Conservation (phyloP, 2,888 invertebrate species). For the Chelonus formosanus region DNA sequence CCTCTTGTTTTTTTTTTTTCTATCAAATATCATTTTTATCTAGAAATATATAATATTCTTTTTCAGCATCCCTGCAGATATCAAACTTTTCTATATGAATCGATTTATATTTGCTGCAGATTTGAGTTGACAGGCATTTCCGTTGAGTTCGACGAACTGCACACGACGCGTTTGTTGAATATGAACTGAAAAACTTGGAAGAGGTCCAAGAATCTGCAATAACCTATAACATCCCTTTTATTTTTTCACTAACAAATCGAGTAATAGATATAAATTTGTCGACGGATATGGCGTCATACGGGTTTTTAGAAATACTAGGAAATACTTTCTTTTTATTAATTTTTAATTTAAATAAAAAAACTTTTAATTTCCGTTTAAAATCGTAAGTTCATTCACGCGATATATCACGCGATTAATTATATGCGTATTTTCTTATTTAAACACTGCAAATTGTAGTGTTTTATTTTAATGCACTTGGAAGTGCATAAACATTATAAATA, state of each 20-base stretch:
- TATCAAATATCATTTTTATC: not conserved
- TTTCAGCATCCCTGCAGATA: too few species aligned
- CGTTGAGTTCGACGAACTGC: conserved; percentile 12
- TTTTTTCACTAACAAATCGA: conserved; percentile 10
- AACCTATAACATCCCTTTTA: conserved; percentile 9
- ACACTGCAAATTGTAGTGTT: too few species aligned
- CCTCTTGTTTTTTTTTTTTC: not conserved
- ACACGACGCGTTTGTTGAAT: not conserved
- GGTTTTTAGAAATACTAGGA: not conserved
- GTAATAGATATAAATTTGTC: conserved; percentile 21
- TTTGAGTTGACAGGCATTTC: too few species aligned
- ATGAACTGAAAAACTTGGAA: conserved; percentile 10
- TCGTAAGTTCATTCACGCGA: too few species aligned
- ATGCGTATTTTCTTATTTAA: too few species aligned
- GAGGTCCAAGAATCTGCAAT: conserved; percentile 10
- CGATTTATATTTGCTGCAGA: too few species aligned
- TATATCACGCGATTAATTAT: too few species aligned
- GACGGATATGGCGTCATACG: not conserved
- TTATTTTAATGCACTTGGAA: too few species aligned
- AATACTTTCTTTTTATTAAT: not conserved
- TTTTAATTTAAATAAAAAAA: not conserved
- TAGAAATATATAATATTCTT: too few species aligned
- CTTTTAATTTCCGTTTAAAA: too few species aligned
- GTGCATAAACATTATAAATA: too few species aligned
- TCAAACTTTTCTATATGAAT: too few species aligned